Evolutionary conservation across 2,113 vertebrate species (phyloP).

Genomic region (Myodes glareolus): DNA sequence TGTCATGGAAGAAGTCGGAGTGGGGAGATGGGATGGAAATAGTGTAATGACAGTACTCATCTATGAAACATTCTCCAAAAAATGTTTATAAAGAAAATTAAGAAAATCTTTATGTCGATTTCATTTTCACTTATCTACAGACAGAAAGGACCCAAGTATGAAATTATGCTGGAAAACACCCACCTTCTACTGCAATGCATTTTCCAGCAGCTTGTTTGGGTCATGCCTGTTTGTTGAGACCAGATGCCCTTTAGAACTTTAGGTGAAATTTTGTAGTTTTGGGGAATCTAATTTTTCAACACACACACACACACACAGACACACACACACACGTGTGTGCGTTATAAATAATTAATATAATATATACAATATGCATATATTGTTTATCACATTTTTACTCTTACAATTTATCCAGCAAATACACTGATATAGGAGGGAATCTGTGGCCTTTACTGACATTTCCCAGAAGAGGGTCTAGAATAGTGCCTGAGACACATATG

Average conservation of each 20-base stretch:
- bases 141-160: background rate
- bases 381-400: background rate
- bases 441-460: background rate
- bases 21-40: too few species aligned
- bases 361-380: background rate
- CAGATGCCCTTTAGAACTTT: background rate
- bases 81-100: background rate
- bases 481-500: background rate
- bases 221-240: background rate
- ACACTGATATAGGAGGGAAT: background rate
- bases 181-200: background rate
- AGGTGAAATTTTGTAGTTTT: background rate
- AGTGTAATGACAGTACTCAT: background rate
- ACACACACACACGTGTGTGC: background rate
- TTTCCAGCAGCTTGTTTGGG: background rate
- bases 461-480: background rate
- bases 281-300: background rate
- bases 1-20: background rate
- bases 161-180: background rate
- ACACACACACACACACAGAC: background rate
- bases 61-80: background rate
- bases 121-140: constrained; percentile 37
- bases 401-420: background rate
- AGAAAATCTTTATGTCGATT: background rate
- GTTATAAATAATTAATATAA: background rate